These are phyloP conservation scores for Acrobasis suavella DNA, from an alignment of 2,888 invertebrate genomes.

Conservation along the genomic window DNA sequence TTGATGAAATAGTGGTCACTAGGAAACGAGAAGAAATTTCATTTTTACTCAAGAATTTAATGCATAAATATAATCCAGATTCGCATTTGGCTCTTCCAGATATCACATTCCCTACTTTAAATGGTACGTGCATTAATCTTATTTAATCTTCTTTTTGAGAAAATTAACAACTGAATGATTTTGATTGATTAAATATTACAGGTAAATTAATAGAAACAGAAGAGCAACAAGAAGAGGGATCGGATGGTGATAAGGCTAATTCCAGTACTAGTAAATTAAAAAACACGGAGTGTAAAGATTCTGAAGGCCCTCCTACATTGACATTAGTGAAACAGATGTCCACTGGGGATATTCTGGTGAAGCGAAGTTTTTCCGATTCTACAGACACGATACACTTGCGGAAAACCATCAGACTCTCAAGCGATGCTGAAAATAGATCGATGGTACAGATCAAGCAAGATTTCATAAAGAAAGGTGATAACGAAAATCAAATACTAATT, in stretches of 20 bases:
- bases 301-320: slow-evolving; percentile 62
- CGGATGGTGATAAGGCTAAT: slow-evolving; percentile 72
- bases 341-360: slow-evolving; percentile 70
- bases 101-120: slow-evolving; percentile 88
- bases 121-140: slow-evolving; percentile 74
- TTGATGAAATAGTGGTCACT: slow-evolving; percentile 91
- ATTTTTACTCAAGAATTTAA: slow-evolving; percentile 87
- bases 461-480: slow-evolving; percentile 70
- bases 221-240: slow-evolving; percentile 81
- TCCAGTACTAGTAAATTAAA: slow-evolving; percentile 53
- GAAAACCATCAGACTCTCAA: slow-evolving; percentile 72
- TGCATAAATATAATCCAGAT: slow-evolving; percentile 87
- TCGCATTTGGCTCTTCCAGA: slow-evolving; percentile 86
- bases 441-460: slow-evolving; percentile 73
- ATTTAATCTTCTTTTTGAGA: slow-evolving; percentile 23
- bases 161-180: too few species aligned
- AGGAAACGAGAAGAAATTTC: slow-evolving; percentile 94
- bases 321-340: slow-evolving; percentile 74
- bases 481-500: slow-evolving; percentile 73
- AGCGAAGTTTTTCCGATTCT: slow-evolving; percentile 65
- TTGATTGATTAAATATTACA: slow-evolving; percentile 38
- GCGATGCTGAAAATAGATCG: slow-evolving; percentile 72
- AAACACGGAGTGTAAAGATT: slow-evolving; percentile 58
- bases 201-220: slow-evolving; percentile 84
- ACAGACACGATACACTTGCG: slow-evolving; percentile 69